Evolutionary conservation across 1,140 invertebrate species (phyloP), one percentile per base, ranked within the genome.

Genomic region (Phymastichus coffea): DNA sequence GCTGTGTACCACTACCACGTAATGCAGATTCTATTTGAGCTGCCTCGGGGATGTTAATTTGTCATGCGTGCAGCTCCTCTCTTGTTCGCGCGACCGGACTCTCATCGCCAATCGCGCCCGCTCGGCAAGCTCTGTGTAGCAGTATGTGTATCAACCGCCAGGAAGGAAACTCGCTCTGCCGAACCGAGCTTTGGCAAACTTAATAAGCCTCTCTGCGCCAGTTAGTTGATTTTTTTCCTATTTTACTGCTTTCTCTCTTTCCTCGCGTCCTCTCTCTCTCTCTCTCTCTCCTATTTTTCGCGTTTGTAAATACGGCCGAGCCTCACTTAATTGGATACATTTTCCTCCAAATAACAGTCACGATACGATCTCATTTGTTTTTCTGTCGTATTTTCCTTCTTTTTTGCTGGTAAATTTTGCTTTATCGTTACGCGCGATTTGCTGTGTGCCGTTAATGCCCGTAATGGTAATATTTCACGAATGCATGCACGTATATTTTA

Each of bases 1-100:
- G 64, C 63, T 75, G 65, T 77, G 63, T 71, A 73, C 70, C 63
- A 61, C 63, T 68, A 68, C 68, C 66, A 66, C 75, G 70, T 76
- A 76, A 78, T 76, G 67, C 71, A 75, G 73, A 76, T 77, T 77
- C 72, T 78, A 70, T 78, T 79, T 79, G 77, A 78, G 71, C 69
- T 70, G 77, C 77, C 77, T 77, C 69, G 68, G 76, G 76, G 74
- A 76, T 73, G 74, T 78, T 77, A 77, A 78, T 73, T 77, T 72
- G 75, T 73, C 74, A 77, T 78, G 67, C 75, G 69, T 75, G 69
- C 67, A 67, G 67, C 59, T 66, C 66, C 41, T 33, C 28, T 33
- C 28, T 33, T 33, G 28, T 33, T 19, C 20, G 41, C 41, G 49
- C 48, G 48, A 53, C 49, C 40, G 23, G 53, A 46, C 22, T 46